Conservation (phyloP, 2,797 vertebrate genomes). For the Fistularia commersonii region DNA sequence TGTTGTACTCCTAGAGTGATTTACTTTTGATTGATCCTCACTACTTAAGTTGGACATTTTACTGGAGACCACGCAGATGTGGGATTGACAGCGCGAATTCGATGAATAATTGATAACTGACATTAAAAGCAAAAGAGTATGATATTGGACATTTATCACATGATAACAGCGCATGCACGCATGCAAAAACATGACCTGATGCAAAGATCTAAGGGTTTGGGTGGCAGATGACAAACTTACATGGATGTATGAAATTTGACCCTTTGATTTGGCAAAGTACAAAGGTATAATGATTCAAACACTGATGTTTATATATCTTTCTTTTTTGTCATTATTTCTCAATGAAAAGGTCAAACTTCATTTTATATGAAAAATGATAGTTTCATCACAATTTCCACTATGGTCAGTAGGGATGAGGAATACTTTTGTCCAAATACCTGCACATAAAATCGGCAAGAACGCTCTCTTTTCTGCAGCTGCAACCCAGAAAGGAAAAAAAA, state of each 20-base stretch:
- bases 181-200: slow-evolving; percentile 9
- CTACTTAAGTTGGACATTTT: too few species aligned
- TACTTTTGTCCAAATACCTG: slow-evolving; percentile 86
- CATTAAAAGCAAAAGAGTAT: too few species aligned
- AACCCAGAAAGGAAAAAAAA: slow-evolving; percentile 59
- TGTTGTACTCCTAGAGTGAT: too few species aligned
- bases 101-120: too few species aligned
- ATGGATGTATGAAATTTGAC: slow-evolving; percentile 34
- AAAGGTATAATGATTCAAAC: neutral
- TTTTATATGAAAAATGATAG: slow-evolving; percentile 8
- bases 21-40: too few species aligned
- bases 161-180: slow-evolving; percentile 16
- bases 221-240: slow-evolving; percentile 1
- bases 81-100: too few species aligned
- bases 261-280: slow-evolving; percentile 21
- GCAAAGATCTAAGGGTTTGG: slow-evolving; percentile 1
- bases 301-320: neutral
- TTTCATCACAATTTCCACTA: neutral
- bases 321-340: neutral
- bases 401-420: slow-evolving; percentile 14
- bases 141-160: too few species aligned
- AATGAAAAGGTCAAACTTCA: slow-evolving; percentile 50
- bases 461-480: slow-evolving; percentile 99
- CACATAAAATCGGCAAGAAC: slow-evolving; percentile 97
- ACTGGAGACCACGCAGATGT: too few species aligned